Evolutionary conservation across 2,888 invertebrate genomes (phyloP).

Genomic region (Machimus rusticus): DNA sequence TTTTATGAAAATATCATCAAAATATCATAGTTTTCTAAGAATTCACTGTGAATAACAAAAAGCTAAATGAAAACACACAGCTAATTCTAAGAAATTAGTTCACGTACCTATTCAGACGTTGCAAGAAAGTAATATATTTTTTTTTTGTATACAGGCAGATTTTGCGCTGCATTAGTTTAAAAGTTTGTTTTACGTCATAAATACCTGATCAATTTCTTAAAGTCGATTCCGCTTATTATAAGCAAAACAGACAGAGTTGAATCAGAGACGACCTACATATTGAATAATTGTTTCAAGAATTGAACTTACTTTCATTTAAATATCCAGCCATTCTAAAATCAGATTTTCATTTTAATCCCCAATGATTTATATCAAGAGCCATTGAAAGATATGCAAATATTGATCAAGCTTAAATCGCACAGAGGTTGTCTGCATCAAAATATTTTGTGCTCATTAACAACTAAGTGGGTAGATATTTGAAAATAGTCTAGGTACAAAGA

Average conservation of each 20-base stretch:
- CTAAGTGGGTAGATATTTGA: background rate
- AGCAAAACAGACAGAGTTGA: background rate
- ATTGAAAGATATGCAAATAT: background rate
- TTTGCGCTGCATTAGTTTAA: background rate
- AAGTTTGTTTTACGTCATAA: background rate
- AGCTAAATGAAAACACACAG: too few species aligned
- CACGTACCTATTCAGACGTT: too few species aligned
- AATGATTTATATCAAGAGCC: background rate
- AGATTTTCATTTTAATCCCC: background rate
- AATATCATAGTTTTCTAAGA: too few species aligned
- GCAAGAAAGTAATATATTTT: background rate
- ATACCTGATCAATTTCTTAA: background rate
- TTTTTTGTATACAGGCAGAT: background rate
- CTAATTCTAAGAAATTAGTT: too few species aligned
- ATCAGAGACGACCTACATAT: background rate
- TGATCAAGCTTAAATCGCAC: background rate
- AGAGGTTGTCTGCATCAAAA: background rate
- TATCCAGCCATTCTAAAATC: background rate
- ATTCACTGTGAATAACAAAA: too few species aligned
- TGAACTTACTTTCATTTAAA: background rate
- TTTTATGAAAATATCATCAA: too few species aligned
- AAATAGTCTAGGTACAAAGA: background rate
- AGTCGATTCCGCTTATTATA: background rate
- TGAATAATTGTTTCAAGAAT: background rate
- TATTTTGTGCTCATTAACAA: background rate